Evolutionary conservation across 2,888 invertebrate species (phyloP).

Genomic region (Idaea straminata): DNA sequence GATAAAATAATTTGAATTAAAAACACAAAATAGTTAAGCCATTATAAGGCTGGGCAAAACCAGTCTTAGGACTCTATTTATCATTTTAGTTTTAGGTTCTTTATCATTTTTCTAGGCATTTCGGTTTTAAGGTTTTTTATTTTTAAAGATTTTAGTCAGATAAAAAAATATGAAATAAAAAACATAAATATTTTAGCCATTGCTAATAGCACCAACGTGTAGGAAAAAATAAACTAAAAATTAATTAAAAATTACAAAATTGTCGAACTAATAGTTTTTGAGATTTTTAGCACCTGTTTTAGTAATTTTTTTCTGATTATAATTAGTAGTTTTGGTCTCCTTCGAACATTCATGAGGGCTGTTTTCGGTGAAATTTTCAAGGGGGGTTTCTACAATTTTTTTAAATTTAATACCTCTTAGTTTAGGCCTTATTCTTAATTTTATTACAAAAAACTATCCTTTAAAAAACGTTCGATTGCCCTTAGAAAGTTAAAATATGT

Average conservation of each 20-base stretch:
- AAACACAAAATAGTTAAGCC: slow-evolving; percentile 20
- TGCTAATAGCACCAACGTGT: slow-evolving; percentile 72
- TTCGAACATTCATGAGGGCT: neutral
- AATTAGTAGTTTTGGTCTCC: neutral
- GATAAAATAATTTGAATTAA: neutral
- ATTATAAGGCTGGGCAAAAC: too few relatives aligned
- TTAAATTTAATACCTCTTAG: neutral
- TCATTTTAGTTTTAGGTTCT: too few relatives aligned
- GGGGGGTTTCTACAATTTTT: neutral
- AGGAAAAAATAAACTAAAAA: slow-evolving; percentile 34
- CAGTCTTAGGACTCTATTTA: too few relatives aligned
- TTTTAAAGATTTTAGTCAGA: slow-evolving; percentile 15
- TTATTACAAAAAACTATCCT: neutral
- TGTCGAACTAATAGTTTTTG: slow-evolving; percentile 9
- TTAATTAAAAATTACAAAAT: slow-evolving; percentile 10
- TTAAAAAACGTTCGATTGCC: too few relatives aligned
- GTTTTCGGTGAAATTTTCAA: neutral
- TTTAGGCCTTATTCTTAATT: neutral
- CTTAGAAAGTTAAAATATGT: too few relatives aligned
- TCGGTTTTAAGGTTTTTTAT: too few relatives aligned
- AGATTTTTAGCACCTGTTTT: slow-evolving; percentile 6
- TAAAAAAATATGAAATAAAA: slow-evolving; percentile 26
- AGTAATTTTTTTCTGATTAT: neutral
- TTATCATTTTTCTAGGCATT: too few relatives aligned
- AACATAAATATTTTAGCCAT: slow-evolving; percentile 46